Evolutionary conservation across 1,140 invertebrate genomes (phyloP).

Genomic region (Piezodorus guildinii): DNA sequence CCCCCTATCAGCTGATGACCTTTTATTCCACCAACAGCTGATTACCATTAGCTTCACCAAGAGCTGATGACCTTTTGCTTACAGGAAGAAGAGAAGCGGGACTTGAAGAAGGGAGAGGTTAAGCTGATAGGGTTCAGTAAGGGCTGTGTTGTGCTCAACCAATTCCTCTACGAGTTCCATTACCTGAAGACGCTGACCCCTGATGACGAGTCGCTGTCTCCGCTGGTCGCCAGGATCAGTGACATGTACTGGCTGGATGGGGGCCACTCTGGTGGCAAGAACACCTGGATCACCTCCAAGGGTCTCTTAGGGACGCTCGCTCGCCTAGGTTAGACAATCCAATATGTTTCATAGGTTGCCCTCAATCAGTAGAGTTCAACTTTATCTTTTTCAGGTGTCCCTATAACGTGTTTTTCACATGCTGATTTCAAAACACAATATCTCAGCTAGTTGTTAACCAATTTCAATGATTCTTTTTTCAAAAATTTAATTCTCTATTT

Average conservation of each 20-base stretch:
- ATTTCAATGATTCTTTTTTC: too few species aligned
- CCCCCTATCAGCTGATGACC: too few species aligned
- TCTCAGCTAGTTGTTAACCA: too few species aligned
- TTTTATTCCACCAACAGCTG: too few species aligned
- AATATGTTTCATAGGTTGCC: too few species aligned
- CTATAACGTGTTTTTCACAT: too few species aligned
- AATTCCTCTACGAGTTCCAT: slow-evolving; percentile 74
- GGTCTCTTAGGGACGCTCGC: slow-evolving; percentile 56
- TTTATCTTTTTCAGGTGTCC: too few species aligned
- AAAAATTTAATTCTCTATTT: too few species aligned
- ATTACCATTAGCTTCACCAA: too few species aligned
- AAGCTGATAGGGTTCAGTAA: slow-evolving; percentile 77
- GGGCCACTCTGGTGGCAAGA: slow-evolving; percentile 67
- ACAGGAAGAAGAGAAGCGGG: slow-evolving; percentile 10
- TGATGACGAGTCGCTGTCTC: slow-evolving; percentile 39
- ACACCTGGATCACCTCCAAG: slow-evolving; percentile 72
- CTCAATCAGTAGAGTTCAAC: too few species aligned
- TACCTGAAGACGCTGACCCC: slow-evolving; percentile 52
- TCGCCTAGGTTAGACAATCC: slow-evolving; percentile 34
- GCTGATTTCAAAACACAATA: too few species aligned
- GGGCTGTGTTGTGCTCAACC: slow-evolving; percentile 83
- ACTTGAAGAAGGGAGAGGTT: slow-evolving; percentile 33
- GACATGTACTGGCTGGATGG: slow-evolving; percentile 80
- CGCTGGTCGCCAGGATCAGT: slow-evolving; percentile 47
- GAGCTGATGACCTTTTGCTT: background rate